Evolutionary conservation across 1,140 invertebrate species (phyloP).

Genomic region (Lerema accius): DNA sequence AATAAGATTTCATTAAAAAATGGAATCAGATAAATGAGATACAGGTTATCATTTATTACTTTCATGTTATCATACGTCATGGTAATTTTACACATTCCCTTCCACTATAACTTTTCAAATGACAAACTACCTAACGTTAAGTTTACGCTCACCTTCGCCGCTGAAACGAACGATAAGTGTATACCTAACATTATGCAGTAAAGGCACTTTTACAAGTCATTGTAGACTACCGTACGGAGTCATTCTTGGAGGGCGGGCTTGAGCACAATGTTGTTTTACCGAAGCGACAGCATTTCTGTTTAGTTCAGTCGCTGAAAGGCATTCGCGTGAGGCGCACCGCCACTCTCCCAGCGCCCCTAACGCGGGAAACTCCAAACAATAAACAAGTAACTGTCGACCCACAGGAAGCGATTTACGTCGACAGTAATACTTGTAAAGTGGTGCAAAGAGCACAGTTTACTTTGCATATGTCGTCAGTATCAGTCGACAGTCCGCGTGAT

Average conservation of each 20-base stretch:
- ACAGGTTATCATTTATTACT: no score
- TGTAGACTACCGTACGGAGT: background rate
- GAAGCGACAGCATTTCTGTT: slow-evolving; percentile 38
- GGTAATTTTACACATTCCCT: no score
- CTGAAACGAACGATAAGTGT: no score
- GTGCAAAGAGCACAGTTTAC: slow-evolving; percentile 12
- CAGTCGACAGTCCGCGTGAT: slow-evolving; percentile 45
- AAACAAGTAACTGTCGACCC: slow-evolving; percentile 28
- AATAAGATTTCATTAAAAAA: no score
- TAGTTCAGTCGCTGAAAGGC: slow-evolving; percentile 50
- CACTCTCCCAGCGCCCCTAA: slow-evolving; percentile 13
- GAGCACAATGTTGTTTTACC: slow-evolving; percentile 40
- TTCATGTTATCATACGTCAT: no score
- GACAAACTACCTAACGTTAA: no score
- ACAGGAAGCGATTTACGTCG: slow-evolving; percentile 14
- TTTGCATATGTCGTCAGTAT: slow-evolving; percentile 8
- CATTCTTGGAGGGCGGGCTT: slow-evolving; percentile 42
- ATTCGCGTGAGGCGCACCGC: slow-evolving; percentile 46
- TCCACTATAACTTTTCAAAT: no score
- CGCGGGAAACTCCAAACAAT: slow-evolving; percentile 54
- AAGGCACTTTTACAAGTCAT: background rate
- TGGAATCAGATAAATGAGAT: no score
- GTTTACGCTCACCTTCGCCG: no score
- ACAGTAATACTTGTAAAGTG: slow-evolving; percentile 4
- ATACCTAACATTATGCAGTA: no score